Evolutionary conservation across 2,888 invertebrate species (phyloP), one percentile per base, ranked within the genome.

Genomic region (Alitta virens): DNA sequence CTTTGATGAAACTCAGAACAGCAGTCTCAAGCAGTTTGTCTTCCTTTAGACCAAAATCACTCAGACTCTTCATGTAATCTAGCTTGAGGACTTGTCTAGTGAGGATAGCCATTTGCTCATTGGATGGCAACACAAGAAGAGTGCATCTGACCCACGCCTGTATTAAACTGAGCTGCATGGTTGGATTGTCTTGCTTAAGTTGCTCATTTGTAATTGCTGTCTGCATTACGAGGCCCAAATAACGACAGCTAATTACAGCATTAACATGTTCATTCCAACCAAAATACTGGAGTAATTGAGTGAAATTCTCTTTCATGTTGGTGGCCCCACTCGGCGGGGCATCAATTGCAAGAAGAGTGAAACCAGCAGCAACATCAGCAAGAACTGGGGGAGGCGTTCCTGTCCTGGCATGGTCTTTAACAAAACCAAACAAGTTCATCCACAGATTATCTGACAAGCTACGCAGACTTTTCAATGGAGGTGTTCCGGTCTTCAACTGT

Each of bases 321-420:
- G 33, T 33, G 33, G 7, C 12, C 12, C 7, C 7, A 33, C 33
- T 33, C 5, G 33, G 33, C 33, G 33, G 5, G 5, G 33, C 33
- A 46, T 71, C 63, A n/a, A 71, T 38, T 14, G 73, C 62, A 5
- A 75, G 60, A 9, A 75, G 66, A 16, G 71, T 68, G 57, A 78
- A 71, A 18, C 71, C 69, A 0, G 75, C 75, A 25, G 75, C 74
- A 12, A 77, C 65, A 62, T 78, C 78, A 38, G 76, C 75, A 5
- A 76, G 56, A 18, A 70, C 65, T 14, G 68, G 65, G 7, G 75
- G 72, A 18, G 75, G 74, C 33, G 74, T 75, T 58, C 63, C 65
- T n/a, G 75, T 74, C 26, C 63, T 52, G 27, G 72, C 66, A 57
- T 75, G 75, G 1, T 70, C 69, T 55, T 65, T 66, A 14, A 75